phyloP scores from a whole-genome alignment of 2,797 vertebrate genomes.

The Crax fasciolata region DNA sequence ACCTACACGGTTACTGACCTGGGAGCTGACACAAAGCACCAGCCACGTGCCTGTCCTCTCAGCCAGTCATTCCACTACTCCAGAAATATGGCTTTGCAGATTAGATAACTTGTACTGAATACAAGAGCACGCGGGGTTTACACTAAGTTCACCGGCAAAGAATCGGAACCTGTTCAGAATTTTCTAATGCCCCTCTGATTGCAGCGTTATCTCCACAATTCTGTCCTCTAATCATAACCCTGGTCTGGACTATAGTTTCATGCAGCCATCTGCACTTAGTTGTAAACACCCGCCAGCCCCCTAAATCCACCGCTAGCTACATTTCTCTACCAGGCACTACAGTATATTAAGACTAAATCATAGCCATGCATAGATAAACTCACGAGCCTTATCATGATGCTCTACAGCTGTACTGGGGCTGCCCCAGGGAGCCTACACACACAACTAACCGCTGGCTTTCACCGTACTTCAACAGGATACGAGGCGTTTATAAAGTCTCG shows the following conservation, averaged over 20 bases:
- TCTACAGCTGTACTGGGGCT: slow-evolving; percentile 58
- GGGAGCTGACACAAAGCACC: slow-evolving; percentile 14
- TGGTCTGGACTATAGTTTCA: not conserved
- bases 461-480: slow-evolving; percentile 67
- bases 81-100: slow-evolving; percentile 76
- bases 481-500: slow-evolving; percentile 59
- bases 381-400: slow-evolving; percentile 71
- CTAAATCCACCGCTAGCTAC: slow-evolving; percentile 68
- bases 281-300: slow-evolving; percentile 80
- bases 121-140: slow-evolving; percentile 20
- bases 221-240: not conserved
- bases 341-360: slow-evolving; percentile 77
- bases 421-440: slow-evolving; percentile 63
- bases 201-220: not conserved
- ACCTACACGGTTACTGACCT: slow-evolving; percentile 66
- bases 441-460: slow-evolving; percentile 75
- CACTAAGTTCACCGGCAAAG: not conserved
- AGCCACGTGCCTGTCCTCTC: not conserved
- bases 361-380: slow-evolving; percentile 86
- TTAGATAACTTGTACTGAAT: not conserved
- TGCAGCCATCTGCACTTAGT: not conserved
- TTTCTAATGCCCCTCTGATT: not conserved
- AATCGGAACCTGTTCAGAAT: fast-evolving
- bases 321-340: slow-evolving; percentile 80
- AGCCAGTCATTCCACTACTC: slow-evolving; percentile 26